phyloP scores from a whole-genome alignment of 2,797 vertebrate genomes.

The Chelmon rostratus region DNA sequence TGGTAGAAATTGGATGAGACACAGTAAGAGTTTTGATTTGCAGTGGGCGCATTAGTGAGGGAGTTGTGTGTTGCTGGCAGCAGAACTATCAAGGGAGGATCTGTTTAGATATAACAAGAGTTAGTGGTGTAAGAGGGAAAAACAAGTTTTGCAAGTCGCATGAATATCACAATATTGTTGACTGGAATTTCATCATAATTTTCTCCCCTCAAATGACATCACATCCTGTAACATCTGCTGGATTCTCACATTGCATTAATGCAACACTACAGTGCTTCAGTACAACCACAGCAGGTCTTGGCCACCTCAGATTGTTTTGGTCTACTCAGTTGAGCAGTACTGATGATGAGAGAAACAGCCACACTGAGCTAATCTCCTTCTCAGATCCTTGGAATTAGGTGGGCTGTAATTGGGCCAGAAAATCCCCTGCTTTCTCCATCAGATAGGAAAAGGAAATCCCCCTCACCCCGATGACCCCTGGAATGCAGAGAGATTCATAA shows the following conservation, averaged over 20 bases:
- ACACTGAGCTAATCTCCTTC: slow-evolving; percentile 25
- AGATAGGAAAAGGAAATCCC: slow-evolving; percentile 64
- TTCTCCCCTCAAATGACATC: slow-evolving; percentile 3
- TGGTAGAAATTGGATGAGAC: neutral
- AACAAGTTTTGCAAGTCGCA: neutral
- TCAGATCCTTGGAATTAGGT: slow-evolving; percentile 28
- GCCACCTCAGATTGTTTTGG: slow-evolving; percentile 1
- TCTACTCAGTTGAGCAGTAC: slow-evolving; percentile 4
- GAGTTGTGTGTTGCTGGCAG: slow-evolving; percentile 6
- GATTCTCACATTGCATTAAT: neutral
- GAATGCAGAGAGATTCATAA: slow-evolving; percentile 39
- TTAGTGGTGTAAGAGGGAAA: neutral
- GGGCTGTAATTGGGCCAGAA: slow-evolving; percentile 44
- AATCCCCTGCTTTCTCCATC: slow-evolving; percentile 65
- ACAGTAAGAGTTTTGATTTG: slow-evolving; percentile 2
- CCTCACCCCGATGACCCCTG: slow-evolving; percentile 48
- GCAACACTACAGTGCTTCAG: neutral
- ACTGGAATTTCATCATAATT: neutral
- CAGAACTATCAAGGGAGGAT: slow-evolving; percentile 15
- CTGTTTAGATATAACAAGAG: slow-evolving; percentile 20
- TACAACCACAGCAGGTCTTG: slow-evolving; percentile 4
- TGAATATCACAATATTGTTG: neutral
- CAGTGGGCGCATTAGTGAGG: neutral
- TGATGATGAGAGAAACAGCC: slow-evolving; percentile 22
- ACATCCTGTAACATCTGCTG: slow-evolving; percentile 3